These are phyloP conservation scores for Menidia menidia DNA, from an alignment of 2,797 vertebrate genomes.

Conservation along the genomic window DNA sequence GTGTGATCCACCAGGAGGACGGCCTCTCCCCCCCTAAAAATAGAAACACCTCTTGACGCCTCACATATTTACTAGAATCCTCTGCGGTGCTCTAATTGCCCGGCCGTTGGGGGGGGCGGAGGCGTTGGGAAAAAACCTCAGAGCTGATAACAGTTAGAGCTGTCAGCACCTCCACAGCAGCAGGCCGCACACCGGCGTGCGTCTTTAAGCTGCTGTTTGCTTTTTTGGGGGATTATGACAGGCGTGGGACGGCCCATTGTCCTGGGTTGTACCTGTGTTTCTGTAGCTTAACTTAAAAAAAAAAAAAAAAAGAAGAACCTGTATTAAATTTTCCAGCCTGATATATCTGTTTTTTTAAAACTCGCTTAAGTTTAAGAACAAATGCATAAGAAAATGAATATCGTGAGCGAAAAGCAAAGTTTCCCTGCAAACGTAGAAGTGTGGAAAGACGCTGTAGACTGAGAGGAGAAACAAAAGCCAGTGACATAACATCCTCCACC, in stretches of 20 bases:
- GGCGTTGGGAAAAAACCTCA: not conserved
- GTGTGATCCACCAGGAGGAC: constrained; percentile 20
- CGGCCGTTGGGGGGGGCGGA: rapidly evolving
- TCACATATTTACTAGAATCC: constrained; percentile 63
- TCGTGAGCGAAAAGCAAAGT: not conserved
- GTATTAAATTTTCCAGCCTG: no score
- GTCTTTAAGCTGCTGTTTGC: not conserved
- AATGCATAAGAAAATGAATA: not conserved
- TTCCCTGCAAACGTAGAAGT: not conserved
- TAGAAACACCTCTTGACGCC: constrained; percentile 42
- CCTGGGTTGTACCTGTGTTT: not conserved
- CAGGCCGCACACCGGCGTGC: not conserved
- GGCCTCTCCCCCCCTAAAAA: constrained; percentile 7
- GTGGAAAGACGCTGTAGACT: constrained; percentile 17
- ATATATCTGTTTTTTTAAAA: no score
- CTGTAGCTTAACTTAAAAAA: not conserved
- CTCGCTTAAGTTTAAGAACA: no score
- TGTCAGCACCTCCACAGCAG: not conserved
- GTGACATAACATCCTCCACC: constrained; percentile 63
- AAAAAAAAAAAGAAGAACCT: no score
- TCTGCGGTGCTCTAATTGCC: constrained; percentile 60
- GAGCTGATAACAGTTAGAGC: constrained; percentile 4
- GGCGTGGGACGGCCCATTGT: not conserved
- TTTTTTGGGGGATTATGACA: not conserved
- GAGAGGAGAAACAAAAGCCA: constrained; percentile 55